Conservation (phyloP, 2,888 invertebrate species). For the Ochropleura plecta region DNA sequence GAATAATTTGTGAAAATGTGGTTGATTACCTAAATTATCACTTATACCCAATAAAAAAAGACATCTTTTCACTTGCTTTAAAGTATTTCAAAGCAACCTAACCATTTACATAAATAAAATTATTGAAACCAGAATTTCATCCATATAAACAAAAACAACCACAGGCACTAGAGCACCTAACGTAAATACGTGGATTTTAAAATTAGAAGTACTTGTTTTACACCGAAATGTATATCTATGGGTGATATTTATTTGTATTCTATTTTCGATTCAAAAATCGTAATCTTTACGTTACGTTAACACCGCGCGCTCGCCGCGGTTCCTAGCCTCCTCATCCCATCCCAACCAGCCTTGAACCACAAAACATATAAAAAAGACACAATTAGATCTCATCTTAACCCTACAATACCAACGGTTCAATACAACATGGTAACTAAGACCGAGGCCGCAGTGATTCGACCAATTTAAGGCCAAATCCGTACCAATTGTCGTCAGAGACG, state of each 20-base stretch:
- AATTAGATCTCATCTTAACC: conserved; percentile 57
- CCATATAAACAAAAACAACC: background rate
- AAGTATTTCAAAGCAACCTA: background rate
- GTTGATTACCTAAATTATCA: background rate
- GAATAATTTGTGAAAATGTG: background rate
- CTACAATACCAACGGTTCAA: conserved; percentile 52
- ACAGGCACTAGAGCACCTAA: background rate
- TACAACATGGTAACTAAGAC: conserved; percentile 64
- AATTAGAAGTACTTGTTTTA: too few relatives aligned
- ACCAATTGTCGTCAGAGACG: conserved; percentile 85
- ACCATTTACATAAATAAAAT: background rate
- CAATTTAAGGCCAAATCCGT: conserved; percentile 87
- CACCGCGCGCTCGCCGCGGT: too few relatives aligned
- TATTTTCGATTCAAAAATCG: too few relatives aligned
- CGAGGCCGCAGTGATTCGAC: conserved; percentile 76
- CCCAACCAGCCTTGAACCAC: conserved; percentile 38
- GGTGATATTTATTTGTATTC: too few relatives aligned
- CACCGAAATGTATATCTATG: too few relatives aligned
- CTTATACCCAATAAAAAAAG: too few relatives aligned
- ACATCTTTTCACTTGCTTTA: background rate
- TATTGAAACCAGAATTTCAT: conserved; percentile 4
- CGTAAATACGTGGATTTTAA: too few relatives aligned
- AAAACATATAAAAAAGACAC: conserved; percentile 37
- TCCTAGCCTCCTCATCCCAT: background rate
- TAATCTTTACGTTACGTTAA: too few relatives aligned